Conservation (phyloP, 92 coral and sea anemone genomes). For the Phymanthus crucifer region DNA sequence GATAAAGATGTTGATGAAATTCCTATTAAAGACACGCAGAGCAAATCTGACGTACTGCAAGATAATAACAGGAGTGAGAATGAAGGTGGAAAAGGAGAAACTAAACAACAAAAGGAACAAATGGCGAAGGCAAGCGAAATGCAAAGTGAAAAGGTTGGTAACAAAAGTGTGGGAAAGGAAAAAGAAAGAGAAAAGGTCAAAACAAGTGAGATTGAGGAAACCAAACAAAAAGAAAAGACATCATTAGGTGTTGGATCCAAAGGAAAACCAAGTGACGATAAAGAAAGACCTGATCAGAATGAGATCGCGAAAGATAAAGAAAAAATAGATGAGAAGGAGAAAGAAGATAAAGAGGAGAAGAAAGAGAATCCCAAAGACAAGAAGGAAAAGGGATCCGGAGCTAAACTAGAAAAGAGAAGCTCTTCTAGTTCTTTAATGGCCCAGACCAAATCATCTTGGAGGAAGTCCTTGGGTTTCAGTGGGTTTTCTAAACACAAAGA, state of each 20-base stretch:
- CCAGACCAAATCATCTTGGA: slow-evolving; percentile 74
- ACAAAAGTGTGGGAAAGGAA: neutral
- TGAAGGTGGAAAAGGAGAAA: neutral
- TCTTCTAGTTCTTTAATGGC: slow-evolving; percentile 51
- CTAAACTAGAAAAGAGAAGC: slow-evolving; percentile 68
- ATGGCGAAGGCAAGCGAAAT: slow-evolving; percentile 20
- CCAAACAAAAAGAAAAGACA: neutral
- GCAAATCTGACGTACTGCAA: neutral
- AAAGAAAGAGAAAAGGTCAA: neutral
- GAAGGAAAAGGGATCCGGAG: slow-evolving; percentile 36
- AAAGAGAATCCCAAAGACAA: slow-evolving; percentile 6
- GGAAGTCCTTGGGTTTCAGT: slow-evolving; percentile 72
- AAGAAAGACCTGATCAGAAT: neutral
- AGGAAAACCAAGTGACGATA: slow-evolving; percentile 4
- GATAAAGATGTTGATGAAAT: slow-evolving; percentile 14
- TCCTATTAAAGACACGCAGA: slow-evolving; percentile 14
- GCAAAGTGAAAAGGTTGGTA: slow-evolving; percentile 1
- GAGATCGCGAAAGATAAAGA: neutral
- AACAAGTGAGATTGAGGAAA: neutral
- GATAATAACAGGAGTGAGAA: neutral
- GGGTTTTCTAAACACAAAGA: slow-evolving; percentile 68
- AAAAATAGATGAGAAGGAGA: neutral
- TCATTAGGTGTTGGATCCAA: too few relatives aligned
- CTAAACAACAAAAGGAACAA: slow-evolving; percentile 5
- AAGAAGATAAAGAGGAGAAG: neutral